A percentile compares a stretch with the other conserved stretches of the same genome.
These are phyloP conservation scores for Ephydatia muelleri DNA, from an alignment of 37 sponge, comb jelly and placozoan genomes.

Conservation along the genomic window DNA sequence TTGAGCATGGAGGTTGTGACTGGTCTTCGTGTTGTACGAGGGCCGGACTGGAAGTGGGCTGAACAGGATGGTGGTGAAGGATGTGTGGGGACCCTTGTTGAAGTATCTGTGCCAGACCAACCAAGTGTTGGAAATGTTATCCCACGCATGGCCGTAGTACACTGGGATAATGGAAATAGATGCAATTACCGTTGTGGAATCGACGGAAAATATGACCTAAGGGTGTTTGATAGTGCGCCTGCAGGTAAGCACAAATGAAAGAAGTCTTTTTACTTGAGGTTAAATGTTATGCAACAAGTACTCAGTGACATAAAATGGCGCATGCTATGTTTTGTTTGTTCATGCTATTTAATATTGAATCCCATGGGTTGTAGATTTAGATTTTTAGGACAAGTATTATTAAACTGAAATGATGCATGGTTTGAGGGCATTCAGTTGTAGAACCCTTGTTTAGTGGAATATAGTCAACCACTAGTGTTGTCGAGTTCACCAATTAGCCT, in stretches of 20 bases:
- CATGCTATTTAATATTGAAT: no score
- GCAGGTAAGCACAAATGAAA: slow-evolving; percentile 36
- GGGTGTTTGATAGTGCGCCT: slow-evolving; percentile 61
- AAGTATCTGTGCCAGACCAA: slow-evolving; percentile 21
- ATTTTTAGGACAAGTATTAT: no score
- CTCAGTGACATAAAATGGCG: no score
- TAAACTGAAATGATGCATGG: no score
- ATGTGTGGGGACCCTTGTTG: slow-evolving; percentile 78
- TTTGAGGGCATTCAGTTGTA: no score
- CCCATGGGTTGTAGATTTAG: no score
- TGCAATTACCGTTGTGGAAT: slow-evolving; percentile 77
- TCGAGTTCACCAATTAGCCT: no score
- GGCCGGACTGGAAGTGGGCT: slow-evolving; percentile 88
- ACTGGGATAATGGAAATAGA: slow-evolving; percentile 82
- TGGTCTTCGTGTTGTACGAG: slow-evolving; percentile 81
- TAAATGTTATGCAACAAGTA: no score
- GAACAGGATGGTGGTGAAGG: slow-evolving; percentile 90
- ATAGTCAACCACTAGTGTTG: no score
- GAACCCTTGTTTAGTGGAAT: no score
- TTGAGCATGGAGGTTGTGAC: slow-evolving; percentile 45
- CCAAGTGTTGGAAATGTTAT: slow-evolving; percentile 9
- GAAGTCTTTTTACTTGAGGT: no score
- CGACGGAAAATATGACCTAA: slow-evolving; percentile 69
- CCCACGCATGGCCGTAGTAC: slow-evolving; percentile 63
- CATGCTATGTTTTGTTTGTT: no score